phyloP scores from a whole-genome alignment of 2,113 vertebrate genomes.

The Rhegmatorhina hoffmannsi region DNA sequence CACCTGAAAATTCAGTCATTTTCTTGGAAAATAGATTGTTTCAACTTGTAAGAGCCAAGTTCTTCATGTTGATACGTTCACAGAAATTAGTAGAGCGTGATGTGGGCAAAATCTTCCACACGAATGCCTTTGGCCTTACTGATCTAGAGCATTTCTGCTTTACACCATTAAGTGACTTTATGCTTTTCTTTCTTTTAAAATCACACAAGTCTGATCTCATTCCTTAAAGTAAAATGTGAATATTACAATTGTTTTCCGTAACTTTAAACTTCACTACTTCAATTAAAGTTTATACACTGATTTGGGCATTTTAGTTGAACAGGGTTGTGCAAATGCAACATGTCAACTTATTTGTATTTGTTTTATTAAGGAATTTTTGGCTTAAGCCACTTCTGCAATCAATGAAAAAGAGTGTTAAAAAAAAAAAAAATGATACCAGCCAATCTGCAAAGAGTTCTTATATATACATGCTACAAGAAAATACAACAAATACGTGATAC shows the following conservation, averaged over 20 bases:
- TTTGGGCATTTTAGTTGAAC: background rate
- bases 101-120: constrained; percentile 30
- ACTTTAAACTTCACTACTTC: background rate
- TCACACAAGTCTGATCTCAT: background rate
- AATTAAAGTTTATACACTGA: background rate
- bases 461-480: background rate
- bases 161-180: background rate
- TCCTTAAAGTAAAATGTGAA: background rate
- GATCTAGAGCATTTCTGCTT: constrained; percentile 20
- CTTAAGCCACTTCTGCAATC: background rate
- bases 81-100: constrained; percentile 57
- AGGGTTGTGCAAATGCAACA: background rate
- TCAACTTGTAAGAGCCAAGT: background rate
- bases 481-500: background rate
- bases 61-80: background rate
- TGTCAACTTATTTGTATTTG: background rate
- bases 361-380: background rate
- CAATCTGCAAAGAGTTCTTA: background rate
- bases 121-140: background rate
- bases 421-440: background rate
- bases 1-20: background rate
- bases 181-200: background rate
- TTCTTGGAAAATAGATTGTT: background rate
- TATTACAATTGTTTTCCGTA: background rate
- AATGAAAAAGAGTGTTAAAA: background rate